Evolutionary conservation across 2,888 invertebrate genomes (phyloP), one percentile per base, ranked within the genome.

Genomic region (Drosophila subsilvestris): DNA sequence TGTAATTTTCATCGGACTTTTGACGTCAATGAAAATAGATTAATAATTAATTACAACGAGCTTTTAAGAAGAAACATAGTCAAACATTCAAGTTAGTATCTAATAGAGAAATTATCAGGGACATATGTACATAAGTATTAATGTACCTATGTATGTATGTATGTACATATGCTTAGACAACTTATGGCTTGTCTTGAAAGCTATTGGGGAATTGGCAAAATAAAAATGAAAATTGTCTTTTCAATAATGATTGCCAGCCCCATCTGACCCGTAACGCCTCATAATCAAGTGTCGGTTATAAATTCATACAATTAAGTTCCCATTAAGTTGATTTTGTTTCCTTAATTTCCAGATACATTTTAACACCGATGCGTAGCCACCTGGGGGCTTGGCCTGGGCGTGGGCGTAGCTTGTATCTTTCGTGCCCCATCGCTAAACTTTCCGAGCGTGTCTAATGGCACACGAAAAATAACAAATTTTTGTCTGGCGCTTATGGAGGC

Each of bases 191-290:
- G 22, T 7, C 10, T 20, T n/a, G 17, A 29, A 49, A 22, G 9
- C 4, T 27, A 20, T 48, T 12, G 2, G 12, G 4, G 12, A 27
- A 20, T 47, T 51, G 17, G 17, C 18, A 14, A 51, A 14, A n/a
- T n/a, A 45, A 61, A 45, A 27, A 1, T 20, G 20, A 17, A 53
- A 63, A 18, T n/a, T 50, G 32, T 60, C 45, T 37, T n/a, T 0
- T n/a, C 58, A 29, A 53, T 42, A 53, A 47, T 22, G 50, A 14
- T 29, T 50, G 22, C 14, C 2, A 32, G 10, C 58, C 58, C 20
- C 45, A 58, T 47, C 67, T 48, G 67, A 57, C 51, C 32, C 44
- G 32, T 53, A 59, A 27, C 68, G 43, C 44, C 53, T 53, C 47
- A 32, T 25, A 51, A 59, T 53, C 32, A 49, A 48, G 29, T 5